Evolutionary conservation across 2,797 vertebrate species (phyloP).

Genomic region (Sebastolobus alascanus): DNA sequence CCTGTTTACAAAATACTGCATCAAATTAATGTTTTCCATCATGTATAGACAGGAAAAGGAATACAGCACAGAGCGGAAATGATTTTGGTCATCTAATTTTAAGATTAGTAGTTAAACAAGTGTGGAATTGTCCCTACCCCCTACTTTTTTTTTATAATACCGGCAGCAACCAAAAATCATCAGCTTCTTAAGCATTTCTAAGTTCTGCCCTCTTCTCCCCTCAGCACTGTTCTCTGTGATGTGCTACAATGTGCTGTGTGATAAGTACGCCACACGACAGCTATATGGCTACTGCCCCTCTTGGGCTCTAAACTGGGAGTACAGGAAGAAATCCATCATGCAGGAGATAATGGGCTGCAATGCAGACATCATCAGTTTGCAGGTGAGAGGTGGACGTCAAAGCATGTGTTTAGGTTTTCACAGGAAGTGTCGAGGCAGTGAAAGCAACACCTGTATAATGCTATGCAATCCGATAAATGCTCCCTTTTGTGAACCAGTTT

Average conservation of each 20-base stretch:
- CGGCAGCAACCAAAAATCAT: neutral
- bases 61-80: neutral
- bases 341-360: slow-evolving; percentile 96
- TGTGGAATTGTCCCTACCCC: neutral
- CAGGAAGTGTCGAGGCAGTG: neutral
- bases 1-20: neutral
- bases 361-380: slow-evolving; percentile 97
- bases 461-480: neutral
- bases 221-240: slow-evolving; percentile 98
- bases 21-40: neutral
- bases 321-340: slow-evolving; percentile 99
- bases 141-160: neutral
- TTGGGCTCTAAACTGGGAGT: slow-evolving; percentile 98
- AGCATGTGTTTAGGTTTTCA: neutral
- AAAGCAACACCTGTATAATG: slow-evolving; percentile 1
- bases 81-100: neutral
- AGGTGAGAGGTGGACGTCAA: slow-evolving; percentile 84
- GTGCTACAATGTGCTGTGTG: slow-evolving; percentile 99
- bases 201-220: neutral
- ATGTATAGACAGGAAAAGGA: too few species aligned
- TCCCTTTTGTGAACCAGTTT: neutral
- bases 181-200: neutral
- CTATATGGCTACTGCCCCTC: slow-evolving; percentile 98
- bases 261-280: slow-evolving; percentile 98
- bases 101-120: neutral